Evolutionary conservation across 1,140 invertebrate species (phyloP).

Genomic region (Drosophila nigromelanica): DNA sequence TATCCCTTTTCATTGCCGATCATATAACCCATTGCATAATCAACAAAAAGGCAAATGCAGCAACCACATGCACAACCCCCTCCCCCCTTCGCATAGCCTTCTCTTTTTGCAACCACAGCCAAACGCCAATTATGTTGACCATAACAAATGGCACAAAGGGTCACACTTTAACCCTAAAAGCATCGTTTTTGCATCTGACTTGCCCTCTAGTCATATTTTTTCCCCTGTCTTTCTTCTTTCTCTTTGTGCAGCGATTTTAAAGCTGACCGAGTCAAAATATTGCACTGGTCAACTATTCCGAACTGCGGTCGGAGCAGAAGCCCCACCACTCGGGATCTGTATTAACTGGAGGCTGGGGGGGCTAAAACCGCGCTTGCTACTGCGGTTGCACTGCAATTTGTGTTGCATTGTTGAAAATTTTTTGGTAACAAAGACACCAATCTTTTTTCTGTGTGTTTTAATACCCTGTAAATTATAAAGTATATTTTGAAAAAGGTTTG

Average conservation of each 20-base stretch:
- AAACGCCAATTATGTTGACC: constrained; percentile 41
- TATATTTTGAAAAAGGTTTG: no score
- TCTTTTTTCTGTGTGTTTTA: neutral
- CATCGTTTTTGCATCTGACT: constrained; percentile 27
- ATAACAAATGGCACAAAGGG: constrained; percentile 43
- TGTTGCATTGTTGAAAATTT: constrained; percentile 75
- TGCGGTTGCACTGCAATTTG: constrained; percentile 73
- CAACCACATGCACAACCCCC: neutral
- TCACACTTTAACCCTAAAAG: constrained; percentile 1
- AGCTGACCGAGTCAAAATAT: constrained; percentile 76
- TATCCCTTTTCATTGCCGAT: constrained; percentile 9
- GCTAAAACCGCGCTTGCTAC: constrained; percentile 63
- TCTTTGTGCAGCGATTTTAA: constrained; percentile 30
- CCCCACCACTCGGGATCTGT: neutral
- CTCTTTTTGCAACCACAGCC: neutral
- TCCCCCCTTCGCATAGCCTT: neutral
- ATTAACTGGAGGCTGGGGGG: neutral
- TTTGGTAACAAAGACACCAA: constrained; percentile 23
- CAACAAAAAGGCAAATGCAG: neutral
- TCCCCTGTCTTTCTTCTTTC: neutral
- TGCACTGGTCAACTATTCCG: constrained; percentile 73
- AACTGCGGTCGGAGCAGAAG: constrained; percentile 51
- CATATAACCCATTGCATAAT: constrained; percentile 1
- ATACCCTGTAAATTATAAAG: neutral
- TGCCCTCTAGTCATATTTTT: constrained; percentile 25